Evolutionary conservation across 2,888 invertebrate species (phyloP).

Genomic region (Zaprionus lineosus): DNA sequence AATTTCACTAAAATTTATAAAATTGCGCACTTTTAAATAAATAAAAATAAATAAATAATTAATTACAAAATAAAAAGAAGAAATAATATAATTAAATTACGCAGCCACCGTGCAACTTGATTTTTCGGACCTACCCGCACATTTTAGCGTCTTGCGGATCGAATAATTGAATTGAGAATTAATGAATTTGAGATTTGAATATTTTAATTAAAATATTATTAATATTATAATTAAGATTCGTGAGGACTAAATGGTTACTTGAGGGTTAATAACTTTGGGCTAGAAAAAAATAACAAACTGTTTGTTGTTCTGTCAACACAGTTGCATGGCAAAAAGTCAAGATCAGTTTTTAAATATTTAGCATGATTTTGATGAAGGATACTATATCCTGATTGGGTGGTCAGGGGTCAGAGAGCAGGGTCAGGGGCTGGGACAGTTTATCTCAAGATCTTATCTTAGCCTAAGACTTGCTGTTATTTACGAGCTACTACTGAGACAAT

Average conservation of each 20-base stretch:
- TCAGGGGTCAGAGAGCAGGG: no score
- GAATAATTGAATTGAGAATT: slow-evolving; percentile 31
- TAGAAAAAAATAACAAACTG: slow-evolving; percentile 41
- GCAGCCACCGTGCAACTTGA: slow-evolving; percentile 81
- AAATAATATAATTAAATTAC: slow-evolving; percentile 43
- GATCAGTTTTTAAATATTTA: slow-evolving; percentile 43
- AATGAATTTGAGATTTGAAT: no score
- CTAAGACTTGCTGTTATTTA: slow-evolving; percentile 51
- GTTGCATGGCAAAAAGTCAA: slow-evolving; percentile 60
- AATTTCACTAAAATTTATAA: slow-evolving; percentile 21
- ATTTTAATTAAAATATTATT: slow-evolving; percentile 9
- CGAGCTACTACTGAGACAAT: slow-evolving; percentile 25
- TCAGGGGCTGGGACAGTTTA: no score
- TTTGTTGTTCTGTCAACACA: slow-evolving; percentile 78
- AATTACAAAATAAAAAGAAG: slow-evolving; percentile 23
- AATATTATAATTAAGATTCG: slow-evolving; percentile 19
- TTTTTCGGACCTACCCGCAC: slow-evolving; percentile 66
- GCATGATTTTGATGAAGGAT: slow-evolving; percentile 54
- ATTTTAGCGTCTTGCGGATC: slow-evolving; percentile 21
- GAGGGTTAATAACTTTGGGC: slow-evolving; percentile 66
- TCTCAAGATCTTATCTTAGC: slow-evolving; percentile 38
- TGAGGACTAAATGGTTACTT: slow-evolving; percentile 19
- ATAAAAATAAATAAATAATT: slow-evolving; percentile 34
- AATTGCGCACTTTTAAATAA: slow-evolving; percentile 42
- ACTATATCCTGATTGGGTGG: slow-evolving; percentile 2